These are phyloP conservation scores for Coelopa pilipes DNA, from an alignment of 2,888 invertebrate species.

Conservation along the genomic window DNA sequence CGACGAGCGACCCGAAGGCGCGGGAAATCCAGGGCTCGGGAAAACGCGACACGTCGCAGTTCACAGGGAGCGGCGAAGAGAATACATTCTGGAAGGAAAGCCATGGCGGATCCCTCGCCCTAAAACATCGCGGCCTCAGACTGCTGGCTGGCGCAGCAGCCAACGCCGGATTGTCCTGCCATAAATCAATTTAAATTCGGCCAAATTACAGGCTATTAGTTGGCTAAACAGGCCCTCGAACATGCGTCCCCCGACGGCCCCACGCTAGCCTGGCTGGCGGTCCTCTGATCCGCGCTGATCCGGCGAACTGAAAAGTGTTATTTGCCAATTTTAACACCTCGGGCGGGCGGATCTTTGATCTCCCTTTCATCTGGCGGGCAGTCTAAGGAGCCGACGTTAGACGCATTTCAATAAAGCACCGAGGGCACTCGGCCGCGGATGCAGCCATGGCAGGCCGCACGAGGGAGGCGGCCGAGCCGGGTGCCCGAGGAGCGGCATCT, in stretches of 20 bases:
- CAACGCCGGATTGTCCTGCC: slow-evolving; percentile 38
- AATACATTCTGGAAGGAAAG: slow-evolving; percentile 12
- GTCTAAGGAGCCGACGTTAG: background rate
- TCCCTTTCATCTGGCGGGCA: slow-evolving; percentile 3
- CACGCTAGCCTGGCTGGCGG: slow-evolving; percentile 22
- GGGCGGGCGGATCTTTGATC: slow-evolving; percentile 49
- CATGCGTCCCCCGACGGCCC: background rate
- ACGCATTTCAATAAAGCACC: slow-evolving; percentile 60
- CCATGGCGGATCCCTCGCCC: background rate
- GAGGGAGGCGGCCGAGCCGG: background rate
- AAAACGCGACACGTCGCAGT: slow-evolving; percentile 12
- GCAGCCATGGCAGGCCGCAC: background rate
- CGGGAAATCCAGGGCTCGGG: background rate
- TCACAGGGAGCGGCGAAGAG: background rate
- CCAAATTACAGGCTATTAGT: slow-evolving; percentile 57
- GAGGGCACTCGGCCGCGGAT: background rate
- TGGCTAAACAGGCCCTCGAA: slow-evolving; percentile 41
- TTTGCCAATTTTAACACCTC: slow-evolving; percentile 56
- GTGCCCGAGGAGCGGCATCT: slow-evolving; percentile 33
- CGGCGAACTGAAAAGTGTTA: slow-evolving; percentile 3
- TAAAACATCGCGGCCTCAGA: background rate
- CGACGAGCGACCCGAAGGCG: slow-evolving; percentile 8
- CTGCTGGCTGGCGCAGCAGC: background rate
- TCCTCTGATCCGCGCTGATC: slow-evolving; percentile 28
- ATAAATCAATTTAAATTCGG: slow-evolving; percentile 60